A percentile compares a stretch with the other conserved stretches of the same genome.
phyloP scores from a whole-genome alignment of 1,140 invertebrate genomes.

The Phthorimaea operculella region DNA sequence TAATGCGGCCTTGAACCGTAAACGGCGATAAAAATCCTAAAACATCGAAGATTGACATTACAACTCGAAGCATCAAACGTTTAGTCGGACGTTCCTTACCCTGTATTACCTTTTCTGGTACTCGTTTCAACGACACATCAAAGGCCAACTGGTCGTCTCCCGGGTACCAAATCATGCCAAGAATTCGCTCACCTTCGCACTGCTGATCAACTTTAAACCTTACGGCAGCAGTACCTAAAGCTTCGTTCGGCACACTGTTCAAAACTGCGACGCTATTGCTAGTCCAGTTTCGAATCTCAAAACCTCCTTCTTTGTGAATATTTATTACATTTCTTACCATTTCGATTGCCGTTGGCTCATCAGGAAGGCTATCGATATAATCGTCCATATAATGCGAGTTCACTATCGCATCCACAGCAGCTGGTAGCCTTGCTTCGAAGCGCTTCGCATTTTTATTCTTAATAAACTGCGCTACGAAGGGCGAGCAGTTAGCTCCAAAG shows the following conservation, averaged over 20 bases:
- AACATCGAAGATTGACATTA: conserved; percentile 21
- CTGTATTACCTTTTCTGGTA: conserved; percentile 5
- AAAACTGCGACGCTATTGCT: conserved; percentile 8
- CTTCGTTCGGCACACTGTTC: conserved; percentile 7
- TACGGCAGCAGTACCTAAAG: background rate
- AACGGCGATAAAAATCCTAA: conserved; percentile 34
- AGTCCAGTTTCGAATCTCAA: conserved; percentile 9
- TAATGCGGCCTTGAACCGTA: conserved; percentile 27
- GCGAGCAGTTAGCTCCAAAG: conserved; percentile 26
- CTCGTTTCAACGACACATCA: conserved; percentile 10
- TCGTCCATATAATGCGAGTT: conserved; percentile 38
- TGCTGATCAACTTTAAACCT: conserved; percentile 4
- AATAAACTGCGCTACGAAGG: conserved; percentile 21
- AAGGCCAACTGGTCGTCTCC: conserved; percentile 12
- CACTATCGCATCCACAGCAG: conserved; percentile 18
- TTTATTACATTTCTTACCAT: conserved; percentile 16
- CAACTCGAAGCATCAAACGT: conserved; percentile 12
- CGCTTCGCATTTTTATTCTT: conserved; percentile 21
- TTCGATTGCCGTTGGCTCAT: conserved; percentile 14
- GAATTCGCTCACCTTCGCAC: conserved; percentile 7
- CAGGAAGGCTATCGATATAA: conserved; percentile 27
- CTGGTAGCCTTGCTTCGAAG: conserved; percentile 14
- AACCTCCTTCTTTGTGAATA: conserved; percentile 21
- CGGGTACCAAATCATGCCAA: conserved; percentile 14
- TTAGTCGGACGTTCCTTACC: conserved; percentile 16